These are phyloP conservation scores for Drosophila subquinaria DNA, from an alignment of 2,888 invertebrate species.

Conservation along the genomic window DNA sequence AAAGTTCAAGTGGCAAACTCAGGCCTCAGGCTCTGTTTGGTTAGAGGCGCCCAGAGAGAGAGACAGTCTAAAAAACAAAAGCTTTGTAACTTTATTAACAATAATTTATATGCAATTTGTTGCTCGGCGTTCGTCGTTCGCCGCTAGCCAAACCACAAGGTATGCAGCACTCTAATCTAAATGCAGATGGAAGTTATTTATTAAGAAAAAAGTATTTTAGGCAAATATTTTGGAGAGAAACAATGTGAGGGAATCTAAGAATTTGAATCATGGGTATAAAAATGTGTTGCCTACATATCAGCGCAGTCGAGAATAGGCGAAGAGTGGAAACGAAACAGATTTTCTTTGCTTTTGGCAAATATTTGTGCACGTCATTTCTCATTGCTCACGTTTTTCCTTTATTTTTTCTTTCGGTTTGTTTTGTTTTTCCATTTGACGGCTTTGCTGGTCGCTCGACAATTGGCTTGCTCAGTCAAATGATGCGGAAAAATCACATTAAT, in stretches of 20 bases:
- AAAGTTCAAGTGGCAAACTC: constrained; percentile 36
- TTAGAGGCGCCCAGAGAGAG: constrained; percentile 6
- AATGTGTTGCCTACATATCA: constrained; percentile 42
- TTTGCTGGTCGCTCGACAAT: constrained; percentile 33
- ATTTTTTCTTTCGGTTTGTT: neutral
- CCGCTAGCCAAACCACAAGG: constrained; percentile 18
- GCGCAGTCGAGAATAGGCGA: constrained; percentile 8
- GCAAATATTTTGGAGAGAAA: constrained; percentile 18
- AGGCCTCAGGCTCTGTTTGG: neutral
- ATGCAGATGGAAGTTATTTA: constrained; percentile 11
- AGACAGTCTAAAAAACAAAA: constrained; percentile 27
- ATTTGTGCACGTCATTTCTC: constrained; percentile 70
- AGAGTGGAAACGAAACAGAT: constrained; percentile 11
- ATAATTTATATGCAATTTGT: constrained; percentile 53
- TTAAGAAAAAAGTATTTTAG: constrained; percentile 14
- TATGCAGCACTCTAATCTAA: constrained; percentile 28
- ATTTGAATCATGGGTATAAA: constrained; percentile 9
- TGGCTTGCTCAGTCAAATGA: constrained; percentile 65
- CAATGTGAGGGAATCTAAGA: constrained; percentile 4
- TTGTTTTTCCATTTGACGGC: constrained; percentile 25
- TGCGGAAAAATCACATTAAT: constrained; percentile 77
- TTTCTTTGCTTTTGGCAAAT: constrained; percentile 60
- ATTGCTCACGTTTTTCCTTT: constrained; percentile 44
- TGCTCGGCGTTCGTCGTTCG: constrained; percentile 15
- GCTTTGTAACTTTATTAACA: constrained; percentile 47